Conservation (phyloP, 2,797 vertebrate genomes). For the Lophius americanus region DNA sequence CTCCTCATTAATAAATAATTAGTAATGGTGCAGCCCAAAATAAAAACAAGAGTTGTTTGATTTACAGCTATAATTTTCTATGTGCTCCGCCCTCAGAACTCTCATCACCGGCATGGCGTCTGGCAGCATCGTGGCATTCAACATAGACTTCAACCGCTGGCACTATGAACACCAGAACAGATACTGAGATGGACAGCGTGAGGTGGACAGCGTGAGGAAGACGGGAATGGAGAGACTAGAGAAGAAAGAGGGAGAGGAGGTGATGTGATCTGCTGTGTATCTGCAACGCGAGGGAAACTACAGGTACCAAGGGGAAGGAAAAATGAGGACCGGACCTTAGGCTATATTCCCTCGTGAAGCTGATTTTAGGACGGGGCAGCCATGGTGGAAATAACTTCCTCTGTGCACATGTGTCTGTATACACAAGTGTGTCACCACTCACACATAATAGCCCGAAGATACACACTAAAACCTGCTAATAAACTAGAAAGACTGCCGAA, state of each 20-base stretch:
- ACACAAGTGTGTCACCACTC: slow-evolving; percentile 57
- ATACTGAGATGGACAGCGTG: slow-evolving; percentile 84
- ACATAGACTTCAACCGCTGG: slow-evolving; percentile 99
- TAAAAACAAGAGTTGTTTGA: background rate
- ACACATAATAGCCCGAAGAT: slow-evolving; percentile 66
- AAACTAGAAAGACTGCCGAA: slow-evolving; percentile 57
- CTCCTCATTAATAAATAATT: background rate
- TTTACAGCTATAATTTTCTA: slow-evolving; percentile 3
- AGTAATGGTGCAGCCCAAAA: too few species aligned
- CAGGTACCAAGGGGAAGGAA: slow-evolving; percentile 59
- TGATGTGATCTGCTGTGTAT: slow-evolving; percentile 57
- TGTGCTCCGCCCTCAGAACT: slow-evolving; percentile 82
- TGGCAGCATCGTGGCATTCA: slow-evolving; percentile 99
- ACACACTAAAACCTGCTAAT: slow-evolving; percentile 69
- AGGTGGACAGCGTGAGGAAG: slow-evolving; percentile 49
- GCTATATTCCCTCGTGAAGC: slow-evolving; percentile 50
- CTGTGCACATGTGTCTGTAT: slow-evolving; percentile 46
- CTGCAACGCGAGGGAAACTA: slow-evolving; percentile 42
- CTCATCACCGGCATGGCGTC: slow-evolving; percentile 99
- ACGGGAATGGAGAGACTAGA: slow-evolving; percentile 27
- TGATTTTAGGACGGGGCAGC: slow-evolving; percentile 54
- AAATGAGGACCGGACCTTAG: slow-evolving; percentile 53
- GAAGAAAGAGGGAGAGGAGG: slow-evolving; percentile 32
- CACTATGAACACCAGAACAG: slow-evolving; percentile 99
- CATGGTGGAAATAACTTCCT: slow-evolving; percentile 58